Percentiles rank a stretch among this genome's conserved stretches.
Conservation (phyloP, 2,113 vertebrate genomes). For the Clarias batrachus region DNA sequence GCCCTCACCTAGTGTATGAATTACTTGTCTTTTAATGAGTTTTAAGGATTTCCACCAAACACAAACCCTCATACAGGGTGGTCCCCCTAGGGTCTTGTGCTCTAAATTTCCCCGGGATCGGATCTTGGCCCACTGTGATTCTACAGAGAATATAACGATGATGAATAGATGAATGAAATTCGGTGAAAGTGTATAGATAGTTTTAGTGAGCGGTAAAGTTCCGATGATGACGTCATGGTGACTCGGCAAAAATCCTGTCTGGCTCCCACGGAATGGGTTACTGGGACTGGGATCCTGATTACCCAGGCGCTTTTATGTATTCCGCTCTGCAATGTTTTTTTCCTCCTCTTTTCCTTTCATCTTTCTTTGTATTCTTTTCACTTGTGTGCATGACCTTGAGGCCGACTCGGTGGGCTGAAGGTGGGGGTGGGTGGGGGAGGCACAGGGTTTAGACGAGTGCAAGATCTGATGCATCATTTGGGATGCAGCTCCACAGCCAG, state of each 20-base stretch:
- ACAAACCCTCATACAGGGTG: no score
- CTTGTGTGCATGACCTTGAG: slow-evolving; percentile 47
- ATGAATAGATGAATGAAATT: no score
- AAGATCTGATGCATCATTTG: slow-evolving; percentile 58
- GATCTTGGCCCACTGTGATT: no score
- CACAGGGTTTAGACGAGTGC: slow-evolving; percentile 51
- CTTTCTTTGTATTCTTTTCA: slow-evolving; percentile 23
- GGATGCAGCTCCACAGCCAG: slow-evolving; percentile 54
- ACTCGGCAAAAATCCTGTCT: slow-evolving; percentile 15
- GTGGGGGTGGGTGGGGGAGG: background rate
- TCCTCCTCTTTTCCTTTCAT: slow-evolving; percentile 30
- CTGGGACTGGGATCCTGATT: background rate
- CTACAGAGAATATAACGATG: no score
- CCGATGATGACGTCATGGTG: background rate
- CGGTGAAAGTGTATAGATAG: background rate
- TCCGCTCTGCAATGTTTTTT: background rate
- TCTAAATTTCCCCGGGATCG: no score
- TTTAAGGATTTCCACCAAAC: no score
- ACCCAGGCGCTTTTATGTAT: slow-evolving; percentile 20
- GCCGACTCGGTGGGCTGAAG: slow-evolving; percentile 6
- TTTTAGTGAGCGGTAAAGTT: background rate
- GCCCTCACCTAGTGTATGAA: no score
- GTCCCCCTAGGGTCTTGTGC: no score
- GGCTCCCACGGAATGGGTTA: background rate
- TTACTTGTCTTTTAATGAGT: no score